phyloP scores from a whole-genome alignment of 64 coral and sea anemone genomes.

The Trachythela sp. region DNA sequence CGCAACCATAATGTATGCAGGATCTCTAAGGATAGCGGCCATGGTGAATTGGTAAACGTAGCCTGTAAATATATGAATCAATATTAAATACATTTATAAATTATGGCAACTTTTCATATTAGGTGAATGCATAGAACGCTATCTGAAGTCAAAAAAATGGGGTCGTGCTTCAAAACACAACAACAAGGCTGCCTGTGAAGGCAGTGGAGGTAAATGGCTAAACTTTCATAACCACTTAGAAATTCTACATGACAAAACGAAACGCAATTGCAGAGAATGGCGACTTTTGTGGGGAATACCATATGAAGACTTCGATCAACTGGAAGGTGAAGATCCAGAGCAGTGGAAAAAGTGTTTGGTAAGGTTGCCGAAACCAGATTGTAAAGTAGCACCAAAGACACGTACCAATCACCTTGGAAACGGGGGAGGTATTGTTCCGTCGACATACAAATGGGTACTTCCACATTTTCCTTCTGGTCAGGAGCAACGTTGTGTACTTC shows the following conservation, averaged over 20 bases:
- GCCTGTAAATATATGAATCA: too few relatives aligned
- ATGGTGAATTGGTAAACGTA: too few relatives aligned
- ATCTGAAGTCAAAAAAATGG: not conserved
- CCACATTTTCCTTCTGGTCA: conserved; percentile 84
- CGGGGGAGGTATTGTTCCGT: conserved; percentile 53
- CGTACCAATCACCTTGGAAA: conserved; percentile 97
- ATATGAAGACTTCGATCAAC: conserved; percentile 21
- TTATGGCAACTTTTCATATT: too few relatives aligned
- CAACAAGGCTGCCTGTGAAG: conserved; percentile 60
- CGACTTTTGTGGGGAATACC: conserved; percentile 58
- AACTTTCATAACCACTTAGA: conserved; percentile 80
- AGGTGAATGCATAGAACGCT: conserved; percentile 89
- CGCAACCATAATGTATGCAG: too few relatives aligned
- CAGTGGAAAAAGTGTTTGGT: conserved; percentile 62
- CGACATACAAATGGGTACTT: conserved; percentile 74
- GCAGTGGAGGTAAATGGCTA: conserved; percentile 68
- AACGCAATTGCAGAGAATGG: conserved; percentile 23
- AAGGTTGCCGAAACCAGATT: conserved; percentile 58
- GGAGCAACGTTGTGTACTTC: conserved; percentile 66
- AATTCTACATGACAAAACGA: not conserved
- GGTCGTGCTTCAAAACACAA: conserved; percentile 76
- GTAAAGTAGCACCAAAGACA: conserved; percentile 58
- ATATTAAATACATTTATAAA: too few relatives aligned
- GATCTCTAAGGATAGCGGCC: too few relatives aligned
- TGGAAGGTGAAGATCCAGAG: not conserved